Evolutionary conservation across 2,888 invertebrate genomes (phyloP).

Genomic region (Chouioia cunea): DNA sequence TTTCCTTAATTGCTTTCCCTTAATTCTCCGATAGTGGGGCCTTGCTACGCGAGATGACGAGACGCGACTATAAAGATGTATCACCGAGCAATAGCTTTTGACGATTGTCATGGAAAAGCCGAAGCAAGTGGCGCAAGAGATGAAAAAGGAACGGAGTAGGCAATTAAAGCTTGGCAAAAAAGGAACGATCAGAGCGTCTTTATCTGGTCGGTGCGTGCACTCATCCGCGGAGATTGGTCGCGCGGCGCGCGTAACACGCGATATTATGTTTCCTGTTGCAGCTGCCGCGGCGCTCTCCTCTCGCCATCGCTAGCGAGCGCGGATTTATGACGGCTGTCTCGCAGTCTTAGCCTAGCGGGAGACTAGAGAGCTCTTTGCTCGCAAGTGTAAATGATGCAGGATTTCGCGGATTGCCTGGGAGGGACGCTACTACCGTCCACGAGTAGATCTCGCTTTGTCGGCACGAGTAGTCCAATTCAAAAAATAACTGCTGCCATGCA

Average conservation of each 20-base stretch:
- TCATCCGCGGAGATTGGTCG: slow-evolving; percentile 1
- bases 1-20: no score
- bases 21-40: no score
- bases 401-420: no score
- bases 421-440: no score
- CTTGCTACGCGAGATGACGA: no score
- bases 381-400: no score
- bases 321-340: slow-evolving; percentile 28
- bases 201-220: background rate
- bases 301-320: background rate
- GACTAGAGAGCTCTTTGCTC: background rate
- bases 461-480: background rate
- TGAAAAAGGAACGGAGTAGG: no score
- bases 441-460: background rate
- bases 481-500: no score
- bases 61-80: no score
- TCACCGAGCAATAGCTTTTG: no score
- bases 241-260: slow-evolving; percentile 27
- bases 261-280: slow-evolving; percentile 32
- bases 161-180: background rate
- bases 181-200: background rate
- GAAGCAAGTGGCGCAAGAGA: background rate
- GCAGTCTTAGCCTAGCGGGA: slow-evolving; percentile 6
- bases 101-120: background rate
- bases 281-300: slow-evolving; percentile 11